Evolutionary conservation across 2,888 invertebrate species (phyloP).

Genomic region (Drosophila setosimentum): DNA sequence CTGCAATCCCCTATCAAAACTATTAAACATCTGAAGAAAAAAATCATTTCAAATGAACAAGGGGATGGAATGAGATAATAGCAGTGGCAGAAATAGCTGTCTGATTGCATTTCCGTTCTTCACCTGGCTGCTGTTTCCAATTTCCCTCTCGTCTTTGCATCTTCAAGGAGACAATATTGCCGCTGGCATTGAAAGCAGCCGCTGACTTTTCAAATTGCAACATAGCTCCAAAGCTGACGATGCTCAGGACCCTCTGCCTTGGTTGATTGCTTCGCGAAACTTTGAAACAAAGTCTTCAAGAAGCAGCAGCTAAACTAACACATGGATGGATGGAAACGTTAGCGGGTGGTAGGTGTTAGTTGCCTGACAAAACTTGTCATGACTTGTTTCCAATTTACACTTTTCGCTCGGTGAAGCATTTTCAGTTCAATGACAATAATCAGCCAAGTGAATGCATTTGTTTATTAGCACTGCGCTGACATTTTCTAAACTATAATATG

Average conservation of each 20-base stretch:
- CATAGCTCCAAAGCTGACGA: conserved; percentile 18
- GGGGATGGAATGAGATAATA: no score
- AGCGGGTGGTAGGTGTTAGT: not conserved
- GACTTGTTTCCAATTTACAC: conserved; percentile 60
- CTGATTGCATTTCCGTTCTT: conserved; percentile 71
- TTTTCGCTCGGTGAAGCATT: conserved; percentile 41
- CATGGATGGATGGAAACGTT: conserved; percentile 33
- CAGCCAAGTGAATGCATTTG: conserved; percentile 66
- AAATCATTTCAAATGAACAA: conserved; percentile 31
- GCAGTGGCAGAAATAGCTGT: conserved; percentile 13
- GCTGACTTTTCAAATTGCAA: conserved; percentile 78
- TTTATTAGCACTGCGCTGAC: conserved; percentile 62
- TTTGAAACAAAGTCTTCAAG: conserved; percentile 66
- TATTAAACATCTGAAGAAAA: conserved; percentile 13
- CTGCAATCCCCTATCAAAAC: conserved; percentile 3
- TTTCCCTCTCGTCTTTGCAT: conserved; percentile 47
- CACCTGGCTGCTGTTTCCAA: conserved; percentile 67
- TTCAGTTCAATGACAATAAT: conserved; percentile 74
- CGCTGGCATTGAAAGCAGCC: conserved; percentile 70
- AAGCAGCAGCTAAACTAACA: conserved; percentile 59
- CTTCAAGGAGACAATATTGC: conserved; percentile 58
- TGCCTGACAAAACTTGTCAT: conserved; percentile 23
- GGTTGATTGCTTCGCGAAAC: conserved; percentile 73
- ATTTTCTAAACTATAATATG: conserved; percentile 25
- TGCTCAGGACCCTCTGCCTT: conserved; percentile 30